phyloP scores from a whole-genome alignment of 2,113 vertebrate species.

The Riparia riparia region DNA sequence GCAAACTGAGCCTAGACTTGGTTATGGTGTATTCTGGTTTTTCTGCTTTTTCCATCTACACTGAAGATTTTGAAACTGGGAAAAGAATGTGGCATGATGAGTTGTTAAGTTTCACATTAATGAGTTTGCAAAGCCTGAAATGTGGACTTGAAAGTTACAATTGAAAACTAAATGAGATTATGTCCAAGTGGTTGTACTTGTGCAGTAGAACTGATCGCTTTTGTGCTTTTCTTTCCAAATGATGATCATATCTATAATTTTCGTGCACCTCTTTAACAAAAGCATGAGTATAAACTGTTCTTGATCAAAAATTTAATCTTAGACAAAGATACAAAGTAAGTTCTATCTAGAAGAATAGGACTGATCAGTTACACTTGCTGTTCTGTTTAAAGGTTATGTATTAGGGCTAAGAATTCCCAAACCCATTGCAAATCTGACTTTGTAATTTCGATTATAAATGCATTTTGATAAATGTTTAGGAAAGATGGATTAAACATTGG shows the following conservation, averaged over 20 bases:
- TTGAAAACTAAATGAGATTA: not conserved
- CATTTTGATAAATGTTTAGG: not conserved
- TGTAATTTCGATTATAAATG: not conserved
- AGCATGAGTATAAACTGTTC: not conserved
- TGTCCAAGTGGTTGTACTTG: not conserved
- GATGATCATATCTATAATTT: not conserved
- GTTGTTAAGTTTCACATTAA: not conserved
- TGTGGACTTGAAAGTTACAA: not conserved
- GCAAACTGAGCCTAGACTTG: not conserved
- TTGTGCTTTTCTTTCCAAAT: not conserved
- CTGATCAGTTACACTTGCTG: not conserved
- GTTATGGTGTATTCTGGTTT: not conserved
- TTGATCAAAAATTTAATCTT: not conserved
- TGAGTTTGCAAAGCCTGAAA: not conserved
- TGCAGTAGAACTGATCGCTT: not conserved
- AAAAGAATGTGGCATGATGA: not conserved
- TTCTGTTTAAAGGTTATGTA: not conserved
- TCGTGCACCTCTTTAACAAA: not conserved
- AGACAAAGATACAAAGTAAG: not conserved
- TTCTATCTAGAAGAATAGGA: not conserved
- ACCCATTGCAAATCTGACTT: not conserved
- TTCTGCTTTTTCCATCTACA: not conserved
- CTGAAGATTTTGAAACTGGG: not conserved
- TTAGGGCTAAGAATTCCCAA: not conserved
- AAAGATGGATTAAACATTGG: not conserved